Conservation (phyloP, 2,797 vertebrate genomes). For the Masticophis lateralis region DNA sequence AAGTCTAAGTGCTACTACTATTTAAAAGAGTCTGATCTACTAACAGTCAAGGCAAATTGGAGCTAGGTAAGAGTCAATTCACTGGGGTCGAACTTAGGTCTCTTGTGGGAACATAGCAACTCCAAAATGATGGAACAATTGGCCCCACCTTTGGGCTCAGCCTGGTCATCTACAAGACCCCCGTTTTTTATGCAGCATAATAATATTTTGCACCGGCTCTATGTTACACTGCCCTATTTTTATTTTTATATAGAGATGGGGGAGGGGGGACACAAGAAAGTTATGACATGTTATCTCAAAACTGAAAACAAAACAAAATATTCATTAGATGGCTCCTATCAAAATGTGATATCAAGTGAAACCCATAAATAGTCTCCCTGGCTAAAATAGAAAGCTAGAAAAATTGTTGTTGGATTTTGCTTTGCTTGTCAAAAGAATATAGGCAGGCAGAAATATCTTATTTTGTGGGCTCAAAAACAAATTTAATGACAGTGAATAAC, state of each 20-base stretch:
- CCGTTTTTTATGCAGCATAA: slow-evolving; percentile 28
- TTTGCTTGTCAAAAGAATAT: slow-evolving; percentile 25
- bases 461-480: slow-evolving; percentile 22
- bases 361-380: slow-evolving; percentile 12
- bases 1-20: too few species aligned
- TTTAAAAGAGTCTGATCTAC: not conserved
- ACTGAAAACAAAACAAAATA: slow-evolving; percentile 43
- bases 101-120: not conserved
- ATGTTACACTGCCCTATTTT: slow-evolving; percentile 40
- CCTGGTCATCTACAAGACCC: not conserved
- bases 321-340: slow-evolving; percentile 41
- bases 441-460: slow-evolving; percentile 11
- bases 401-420: slow-evolving; percentile 10
- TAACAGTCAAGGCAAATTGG: not conserved
- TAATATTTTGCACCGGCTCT: not conserved
- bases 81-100: not conserved
- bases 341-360: slow-evolving; percentile 40
- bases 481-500: slow-evolving; percentile 31
- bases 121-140: not conserved
- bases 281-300: slow-evolving; percentile 47
- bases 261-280: slow-evolving; percentile 24
- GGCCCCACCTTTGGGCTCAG: not conserved
- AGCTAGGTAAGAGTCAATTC: not conserved
- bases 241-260: slow-evolving; percentile 8
- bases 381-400: slow-evolving; percentile 44